Evolutionary conservation across 2,888 invertebrate genomes (phyloP), one percentile per base, ranked within the genome.

Genomic region (Helicoverpa assulta): DNA sequence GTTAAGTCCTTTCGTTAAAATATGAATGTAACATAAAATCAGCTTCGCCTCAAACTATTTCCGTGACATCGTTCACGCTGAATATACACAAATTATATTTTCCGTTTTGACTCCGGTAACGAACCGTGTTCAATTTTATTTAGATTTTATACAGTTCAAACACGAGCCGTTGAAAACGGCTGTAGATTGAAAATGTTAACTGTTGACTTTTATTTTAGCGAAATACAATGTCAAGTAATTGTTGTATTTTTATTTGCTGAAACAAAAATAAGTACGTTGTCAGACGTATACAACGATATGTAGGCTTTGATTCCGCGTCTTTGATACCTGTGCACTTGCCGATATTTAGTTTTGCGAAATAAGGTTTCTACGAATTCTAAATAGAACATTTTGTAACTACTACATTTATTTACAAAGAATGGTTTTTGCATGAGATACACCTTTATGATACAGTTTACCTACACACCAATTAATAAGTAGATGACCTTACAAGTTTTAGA

Each of bases 21-120:
- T 51, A 54, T 33, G 60, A 73, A 52, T 33, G 4, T 26, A 55
- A 18, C 29, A 50, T 64, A 64, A 78, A 40, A 40, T 4, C 54
- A 54, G 51, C 57, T 54, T 61, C 21, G 14, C 40, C 10, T 37
- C 16, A 37, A 47, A 66, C 50, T 60, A 63, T 60, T 66, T 66
- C 60, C 59, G 55, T 68, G 16, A 56, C 62, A 56, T 40, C 59
- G 50, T 51, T 29, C 54, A 26, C 52, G 54, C 54, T 50, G 18
- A 73, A 73, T 70, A 53, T 26, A 73, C 67, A 66, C 65, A 78
- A 71, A 78, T 72, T 73, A 70, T 68, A 70, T 70, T 81, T 74
- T 16, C 72, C 60, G 58, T 50, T 67, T 43, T 72, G 62, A 65
- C 52, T 70, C 53, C 52, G 60, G 57, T 72, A 81, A 78, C 76